Evolutionary conservation across 2,888 invertebrate species (phyloP).

Genomic region (Cephus rjabovi): DNA sequence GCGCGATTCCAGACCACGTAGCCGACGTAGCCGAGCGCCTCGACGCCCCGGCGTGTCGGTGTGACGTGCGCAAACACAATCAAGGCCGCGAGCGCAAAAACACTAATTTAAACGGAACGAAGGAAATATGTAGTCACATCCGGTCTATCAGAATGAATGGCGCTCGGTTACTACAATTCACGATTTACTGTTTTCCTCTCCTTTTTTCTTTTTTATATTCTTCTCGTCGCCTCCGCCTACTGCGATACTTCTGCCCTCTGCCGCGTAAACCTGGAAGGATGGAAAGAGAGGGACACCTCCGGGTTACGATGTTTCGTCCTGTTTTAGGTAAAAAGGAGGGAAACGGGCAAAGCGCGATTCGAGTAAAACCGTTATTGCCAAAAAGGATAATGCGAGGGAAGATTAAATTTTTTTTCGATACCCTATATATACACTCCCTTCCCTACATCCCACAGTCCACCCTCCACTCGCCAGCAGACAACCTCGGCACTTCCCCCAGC

Average conservation of each 20-base stretch:
- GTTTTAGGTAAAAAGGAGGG: background rate
- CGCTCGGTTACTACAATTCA: slow-evolving; percentile 50
- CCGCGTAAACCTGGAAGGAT: background rate
- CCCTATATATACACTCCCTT: slow-evolving; percentile 6
- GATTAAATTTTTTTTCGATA: slow-evolving; percentile 52
- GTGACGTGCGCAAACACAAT: slow-evolving; percentile 46
- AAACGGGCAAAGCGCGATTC: slow-evolving; percentile 9
- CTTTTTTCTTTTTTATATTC: slow-evolving; percentile 27
- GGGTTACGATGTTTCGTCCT: background rate
- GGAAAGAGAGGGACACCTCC: background rate
- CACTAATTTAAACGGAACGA: slow-evolving; percentile 60
- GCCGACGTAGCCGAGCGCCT: background rate
- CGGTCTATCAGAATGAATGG: slow-evolving; percentile 59
- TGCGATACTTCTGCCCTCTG: background rate
- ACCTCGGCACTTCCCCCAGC: background rate
- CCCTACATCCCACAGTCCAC: background rate
- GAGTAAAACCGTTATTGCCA: slow-evolving; percentile 48
- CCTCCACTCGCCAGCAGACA: background rate
- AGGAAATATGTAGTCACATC: slow-evolving; percentile 61
- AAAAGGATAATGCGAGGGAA: slow-evolving; percentile 56
- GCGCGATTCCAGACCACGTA: background rate
- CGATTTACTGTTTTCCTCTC: slow-evolving; percentile 54
- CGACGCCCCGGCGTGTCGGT: background rate
- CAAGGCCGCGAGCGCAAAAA: slow-evolving; percentile 46
- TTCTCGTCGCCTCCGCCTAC: slow-evolving; percentile 13